Base-by-base conservation (phyloP, 2,797 vertebrate species). In the Poecilia wingei region DNA sequence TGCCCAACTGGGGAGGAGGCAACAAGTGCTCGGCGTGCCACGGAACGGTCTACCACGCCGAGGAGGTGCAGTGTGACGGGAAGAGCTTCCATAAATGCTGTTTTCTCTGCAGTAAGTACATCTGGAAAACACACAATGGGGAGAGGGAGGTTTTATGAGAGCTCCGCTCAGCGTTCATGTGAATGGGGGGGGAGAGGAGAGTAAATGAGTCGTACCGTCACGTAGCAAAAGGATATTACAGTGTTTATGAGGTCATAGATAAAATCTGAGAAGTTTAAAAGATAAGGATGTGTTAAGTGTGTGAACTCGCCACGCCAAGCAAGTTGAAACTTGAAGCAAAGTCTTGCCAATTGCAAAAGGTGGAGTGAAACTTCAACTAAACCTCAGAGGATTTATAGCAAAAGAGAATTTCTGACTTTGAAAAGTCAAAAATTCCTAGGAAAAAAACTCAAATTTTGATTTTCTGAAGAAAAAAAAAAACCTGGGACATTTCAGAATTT, bases 1-100 rank as follows among this genome's bases (percentile, higher is more conserved):
- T 99, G 98, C 97, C 98, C 0, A 97, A 98, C 93, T 99, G 98
- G 98, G 98, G 98, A 81, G 97, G 98, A 10, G 98, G 98, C 64
- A 98, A 98, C 95, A 96, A 96, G 81, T 99, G 98, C 0, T 91
- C 94, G 0, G 96, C 97, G 39, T 99, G 98, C 1, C 92, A 93
- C 9, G 95, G 95, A 72, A 97, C 94, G 0, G 98, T 99, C 71
- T 99, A 98, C 94, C 98, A 98, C 0, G 98, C 98, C 0, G 98
- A 99, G 88, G 98, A 99, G 84, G 97, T 99, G 80, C 97, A 98
- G 92, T 99, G 98, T 0, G 98, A 99, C 0, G 98, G 98, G 4
- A 95, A 96, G 87, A 97, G 97, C 88, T 98, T 97, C 92, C 98
- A 99, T 91, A 97, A 97, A 77, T 96, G 96, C 94, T 99, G 98